phyloP scores from a whole-genome alignment of 92 coral and sea anemone species.

The Epizoanthus rinbou region DNA sequence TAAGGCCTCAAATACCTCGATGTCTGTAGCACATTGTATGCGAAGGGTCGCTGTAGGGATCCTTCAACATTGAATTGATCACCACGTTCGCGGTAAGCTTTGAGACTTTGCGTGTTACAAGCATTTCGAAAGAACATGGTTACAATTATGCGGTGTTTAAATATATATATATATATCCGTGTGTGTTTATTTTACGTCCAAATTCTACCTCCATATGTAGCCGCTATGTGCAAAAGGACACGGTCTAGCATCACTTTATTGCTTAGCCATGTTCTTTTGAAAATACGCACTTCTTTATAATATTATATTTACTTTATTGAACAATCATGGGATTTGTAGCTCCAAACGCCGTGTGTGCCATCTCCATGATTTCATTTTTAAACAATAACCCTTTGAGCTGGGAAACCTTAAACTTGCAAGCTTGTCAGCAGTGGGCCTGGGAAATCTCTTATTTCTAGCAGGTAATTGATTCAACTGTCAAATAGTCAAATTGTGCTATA shows the following conservation, averaged over 20 bases:
- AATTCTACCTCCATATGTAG: too few relatives aligned
- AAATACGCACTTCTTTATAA: background rate
- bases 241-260: background rate
- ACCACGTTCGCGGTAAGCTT: background rate
- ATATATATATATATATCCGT: background rate
- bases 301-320: background rate
- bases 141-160: background rate
- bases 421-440: background rate
- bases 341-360: background rate
- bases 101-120: background rate
- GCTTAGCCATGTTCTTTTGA: background rate
- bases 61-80: background rate
- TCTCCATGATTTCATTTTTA: background rate
- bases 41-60: slow-evolving; percentile 5
- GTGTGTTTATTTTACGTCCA: too few relatives aligned
- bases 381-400: slow-evolving; percentile 39
- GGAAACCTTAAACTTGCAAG: slow-evolving; percentile 21
- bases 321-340: background rate
- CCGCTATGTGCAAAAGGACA: too few relatives aligned
- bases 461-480: background rate
- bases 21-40: slow-evolving; percentile 10
- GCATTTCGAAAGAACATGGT: background rate
- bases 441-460: background rate
- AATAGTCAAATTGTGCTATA: too few relatives aligned
- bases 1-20: slow-evolving; percentile 3